Evolutionary conservation across 2,888 invertebrate genomes (phyloP), one percentile per base, ranked within the genome.

Genomic region (Agrenia bidenticulata): DNA sequence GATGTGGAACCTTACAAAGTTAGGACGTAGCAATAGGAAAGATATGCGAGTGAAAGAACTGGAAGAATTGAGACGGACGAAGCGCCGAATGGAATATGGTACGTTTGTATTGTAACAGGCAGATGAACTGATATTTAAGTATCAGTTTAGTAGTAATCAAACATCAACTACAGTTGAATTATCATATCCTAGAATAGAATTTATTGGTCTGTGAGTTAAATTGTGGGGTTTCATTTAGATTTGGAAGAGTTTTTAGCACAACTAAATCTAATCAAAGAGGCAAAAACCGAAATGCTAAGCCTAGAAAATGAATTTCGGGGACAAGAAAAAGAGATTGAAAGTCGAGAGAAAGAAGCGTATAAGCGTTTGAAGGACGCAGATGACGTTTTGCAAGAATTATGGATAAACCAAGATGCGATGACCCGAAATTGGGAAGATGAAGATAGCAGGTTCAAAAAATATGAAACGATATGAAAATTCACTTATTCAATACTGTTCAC

Each of bases 81-180:
- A 57, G 21, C 37, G 39, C 2, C 5, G 37, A 21, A 19, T 57
- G 39, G 56, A 57, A 57, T 57, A 57, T 39, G 56, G 56, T 57
- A 57, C n/a, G n/a, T n/a, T n/a, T n/a, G n/a, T n/a, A n/a, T n/a
- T n/a, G n/a, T n/a, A n/a, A n/a, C n/a, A n/a, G n/a, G n/a, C n/a
- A n/a, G n/a, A n/a, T n/a, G n/a, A n/a, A n/a, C n/a, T n/a, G n/a
- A n/a, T n/a, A n/a, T n/a, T n/a, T n/a, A n/a, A n/a, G n/a, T n/a
- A n/a, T n/a, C n/a, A n/a, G n/a, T n/a, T n/a, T n/a, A n/a, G n/a
- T n/a, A n/a, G n/a, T n/a, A n/a, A 17, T 7, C n/a, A 17, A 49
- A 19, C 49, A 39, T 39, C 15, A 39, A 11, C 39, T 11, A 11
- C 39, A 39, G 7, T 39, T 39, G 39, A 39, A 39, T 39, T n/a